phyloP scores from a whole-genome alignment of 1,140 invertebrate genomes.

The Phortica variegata region DNA sequence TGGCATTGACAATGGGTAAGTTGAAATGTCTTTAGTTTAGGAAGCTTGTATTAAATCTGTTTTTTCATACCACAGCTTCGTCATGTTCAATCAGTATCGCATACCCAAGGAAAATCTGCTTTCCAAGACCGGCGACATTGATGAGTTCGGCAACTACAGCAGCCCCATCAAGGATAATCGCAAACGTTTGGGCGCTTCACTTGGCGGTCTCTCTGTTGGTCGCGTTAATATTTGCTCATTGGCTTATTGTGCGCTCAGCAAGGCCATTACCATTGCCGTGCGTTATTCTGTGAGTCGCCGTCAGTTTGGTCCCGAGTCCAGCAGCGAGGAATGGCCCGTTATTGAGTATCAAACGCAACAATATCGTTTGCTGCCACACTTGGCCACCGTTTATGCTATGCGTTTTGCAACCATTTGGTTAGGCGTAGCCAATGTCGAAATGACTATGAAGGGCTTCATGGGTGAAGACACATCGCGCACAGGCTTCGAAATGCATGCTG shows the following conservation, averaged over 20 bases:
- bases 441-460: conserved; percentile 60
- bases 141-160: conserved; percentile 77
- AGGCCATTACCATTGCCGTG: conserved; percentile 75
- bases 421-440: conserved; percentile 57
- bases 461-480: conserved; percentile 54
- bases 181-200: conserved; percentile 76
- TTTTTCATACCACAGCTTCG: conserved; percentile 61
- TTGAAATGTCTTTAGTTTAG: neutral
- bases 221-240: conserved; percentile 66
- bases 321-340: conserved; percentile 69
- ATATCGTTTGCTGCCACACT: conserved; percentile 77
- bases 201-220: conserved; percentile 83
- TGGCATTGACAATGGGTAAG: conserved; percentile 80
- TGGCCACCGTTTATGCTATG: conserved; percentile 73
- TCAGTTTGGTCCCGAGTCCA: conserved; percentile 72
- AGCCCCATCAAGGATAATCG: conserved; percentile 72
- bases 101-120: conserved; percentile 77
- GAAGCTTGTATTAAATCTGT: neutral
- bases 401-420: conserved; percentile 69
- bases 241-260: conserved; percentile 49
- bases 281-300: conserved; percentile 77
- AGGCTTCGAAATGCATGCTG: conserved; percentile 68
- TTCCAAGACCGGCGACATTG: conserved; percentile 85
- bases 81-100: conserved; percentile 82
- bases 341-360: conserved; percentile 86